These are phyloP conservation scores for Coelopa frigida DNA, from an alignment of 1,140 invertebrate genomes.

Conservation along the genomic window DNA sequence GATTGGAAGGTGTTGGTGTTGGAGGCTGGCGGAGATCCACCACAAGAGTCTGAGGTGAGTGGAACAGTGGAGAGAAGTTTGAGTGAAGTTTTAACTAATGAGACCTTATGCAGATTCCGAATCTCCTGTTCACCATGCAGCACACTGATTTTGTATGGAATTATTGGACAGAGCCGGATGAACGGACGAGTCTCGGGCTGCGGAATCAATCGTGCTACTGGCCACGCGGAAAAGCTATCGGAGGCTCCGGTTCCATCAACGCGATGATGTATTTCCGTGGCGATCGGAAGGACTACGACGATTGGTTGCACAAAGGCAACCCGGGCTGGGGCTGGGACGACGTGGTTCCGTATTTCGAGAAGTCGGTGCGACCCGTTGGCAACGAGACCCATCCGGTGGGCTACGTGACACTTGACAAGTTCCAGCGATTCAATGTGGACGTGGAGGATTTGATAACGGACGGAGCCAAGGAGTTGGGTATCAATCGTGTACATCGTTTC, in stretches of 20 bases:
- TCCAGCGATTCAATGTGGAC: constrained; percentile 18
- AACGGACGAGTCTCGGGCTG: constrained; percentile 17
- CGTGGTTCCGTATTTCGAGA: constrained; percentile 64
- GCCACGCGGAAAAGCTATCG: constrained; percentile 54
- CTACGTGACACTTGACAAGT: constrained; percentile 50
- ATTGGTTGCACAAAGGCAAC: constrained; percentile 54
- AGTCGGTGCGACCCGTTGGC: constrained; percentile 50
- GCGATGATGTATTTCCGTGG: constrained; percentile 64
- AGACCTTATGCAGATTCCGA: neutral
- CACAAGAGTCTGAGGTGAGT: constrained; percentile 44
- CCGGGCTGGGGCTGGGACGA: constrained; percentile 55
- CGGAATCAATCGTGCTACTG: constrained; percentile 44
- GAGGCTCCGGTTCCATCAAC: constrained; percentile 59
- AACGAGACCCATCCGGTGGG: constrained; percentile 50
- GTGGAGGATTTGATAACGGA: constrained; percentile 33
- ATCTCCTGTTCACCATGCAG: constrained; percentile 2
- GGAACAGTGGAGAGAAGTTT: neutral
- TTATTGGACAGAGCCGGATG: constrained; percentile 14
- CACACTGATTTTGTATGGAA: constrained; percentile 11
- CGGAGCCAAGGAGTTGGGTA: constrained; percentile 29
- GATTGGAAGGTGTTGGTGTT: constrained; percentile 48
- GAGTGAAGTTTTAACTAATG: neutral
- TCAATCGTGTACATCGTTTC: constrained; percentile 46
- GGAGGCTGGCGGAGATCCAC: constrained; percentile 50
- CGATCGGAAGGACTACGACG: constrained; percentile 50